A percentile compares a stretch with the other conserved stretches of the same genome.
Conservation (phyloP, 2,113 vertebrate species). For the Lipophrys pholis region DNA sequence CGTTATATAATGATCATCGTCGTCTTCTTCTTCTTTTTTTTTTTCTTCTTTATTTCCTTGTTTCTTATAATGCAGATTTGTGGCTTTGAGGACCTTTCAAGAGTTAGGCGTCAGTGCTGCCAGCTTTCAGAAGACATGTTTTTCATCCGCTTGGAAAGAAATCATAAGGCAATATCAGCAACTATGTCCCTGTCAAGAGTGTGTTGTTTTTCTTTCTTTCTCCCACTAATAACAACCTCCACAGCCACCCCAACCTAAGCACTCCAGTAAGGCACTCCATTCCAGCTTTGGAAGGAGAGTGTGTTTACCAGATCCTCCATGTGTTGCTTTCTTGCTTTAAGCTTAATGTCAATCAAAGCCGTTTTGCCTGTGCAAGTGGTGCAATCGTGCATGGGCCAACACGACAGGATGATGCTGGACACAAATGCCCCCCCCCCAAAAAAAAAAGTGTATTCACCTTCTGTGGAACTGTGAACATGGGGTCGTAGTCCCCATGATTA, state of each 20-base stretch:
- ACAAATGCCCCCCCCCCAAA: no score
- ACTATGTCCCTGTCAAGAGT: slow-evolving; percentile 34
- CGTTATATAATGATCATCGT: not conserved
- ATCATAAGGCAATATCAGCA: slow-evolving; percentile 37
- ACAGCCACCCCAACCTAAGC: slow-evolving; percentile 31
- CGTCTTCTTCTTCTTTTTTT: not conserved
- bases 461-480: not conserved
- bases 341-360: slow-evolving; percentile 59
- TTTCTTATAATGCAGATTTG: not conserved
- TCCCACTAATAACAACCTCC: slow-evolving; percentile 38
- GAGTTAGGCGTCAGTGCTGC: not conserved
- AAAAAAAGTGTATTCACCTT: slow-evolving; percentile 4
- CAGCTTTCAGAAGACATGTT: slow-evolving; percentile 1
- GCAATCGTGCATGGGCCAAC: slow-evolving; percentile 15
- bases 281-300: slow-evolving; percentile 46
- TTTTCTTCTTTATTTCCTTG: not conserved
- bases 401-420: slow-evolving; percentile 34
- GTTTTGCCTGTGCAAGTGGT: slow-evolving; percentile 19
- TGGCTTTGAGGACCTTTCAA: slow-evolving; percentile 7
- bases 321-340: slow-evolving; percentile 48
- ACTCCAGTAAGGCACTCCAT: slow-evolving; percentile 11
- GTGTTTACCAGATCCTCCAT: slow-evolving; percentile 55
- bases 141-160: slow-evolving; percentile 20
- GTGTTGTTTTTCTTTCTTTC: slow-evolving; percentile 47
- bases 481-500: not conserved